Conservation (phyloP, 2,113 vertebrate species). For the Zosterops hypoxanthus region DNA sequence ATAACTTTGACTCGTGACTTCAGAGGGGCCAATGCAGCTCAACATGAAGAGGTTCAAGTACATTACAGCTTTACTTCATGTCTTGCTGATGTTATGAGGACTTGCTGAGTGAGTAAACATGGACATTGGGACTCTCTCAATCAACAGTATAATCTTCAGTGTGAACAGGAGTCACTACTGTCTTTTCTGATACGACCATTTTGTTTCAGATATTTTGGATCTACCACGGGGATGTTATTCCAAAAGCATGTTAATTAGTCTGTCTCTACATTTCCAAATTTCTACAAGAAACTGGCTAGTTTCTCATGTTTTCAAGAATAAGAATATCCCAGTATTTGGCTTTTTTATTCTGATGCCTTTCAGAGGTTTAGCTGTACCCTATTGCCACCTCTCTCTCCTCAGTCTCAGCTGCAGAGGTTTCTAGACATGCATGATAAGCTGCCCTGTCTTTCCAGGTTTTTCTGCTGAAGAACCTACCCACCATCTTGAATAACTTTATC, state of each 20-base stretch:
- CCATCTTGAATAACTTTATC: background rate
- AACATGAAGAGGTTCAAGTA: background rate
- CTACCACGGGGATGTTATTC: background rate
- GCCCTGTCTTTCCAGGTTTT: background rate
- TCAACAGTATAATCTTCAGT: background rate
- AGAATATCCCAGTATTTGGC: background rate
- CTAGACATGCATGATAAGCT: background rate
- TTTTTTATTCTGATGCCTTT: background rate
- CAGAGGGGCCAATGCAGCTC: background rate
- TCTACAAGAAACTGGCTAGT: background rate
- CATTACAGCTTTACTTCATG: background rate
- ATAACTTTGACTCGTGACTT: background rate
- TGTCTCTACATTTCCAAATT: background rate
- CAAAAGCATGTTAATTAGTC: background rate
- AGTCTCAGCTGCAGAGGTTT: background rate
- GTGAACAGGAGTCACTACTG: background rate
- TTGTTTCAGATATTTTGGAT: background rate
- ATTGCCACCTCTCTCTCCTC: background rate
- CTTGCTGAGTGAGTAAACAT: background rate
- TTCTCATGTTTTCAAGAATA: background rate
- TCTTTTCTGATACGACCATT: background rate
- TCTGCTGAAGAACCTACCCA: background rate
- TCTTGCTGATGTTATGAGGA: background rate
- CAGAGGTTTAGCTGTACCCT: background rate
- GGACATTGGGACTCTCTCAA: background rate